phyloP scores from a whole-genome alignment of 2,888 invertebrate genomes.

The Salpingus planirostris region DNA sequence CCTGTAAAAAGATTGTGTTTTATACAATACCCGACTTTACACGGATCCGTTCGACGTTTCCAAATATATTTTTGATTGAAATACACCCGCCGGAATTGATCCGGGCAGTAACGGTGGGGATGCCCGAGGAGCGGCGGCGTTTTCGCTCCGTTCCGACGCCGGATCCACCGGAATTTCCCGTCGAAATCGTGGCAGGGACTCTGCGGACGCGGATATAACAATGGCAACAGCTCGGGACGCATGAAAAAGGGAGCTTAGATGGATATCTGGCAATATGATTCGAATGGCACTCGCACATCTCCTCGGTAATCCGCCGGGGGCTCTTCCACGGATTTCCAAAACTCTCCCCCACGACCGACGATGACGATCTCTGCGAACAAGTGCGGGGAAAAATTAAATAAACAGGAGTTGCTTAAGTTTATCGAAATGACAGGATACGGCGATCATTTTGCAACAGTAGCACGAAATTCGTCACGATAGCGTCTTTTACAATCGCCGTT shows the following conservation, averaged over 20 bases:
- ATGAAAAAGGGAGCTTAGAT: conserved; percentile 36
- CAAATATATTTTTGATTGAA: conserved; percentile 37
- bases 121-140: conserved; percentile 17
- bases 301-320: conserved; percentile 34
- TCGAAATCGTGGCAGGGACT: conserved; percentile 20
- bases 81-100: conserved; percentile 35
- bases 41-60: conserved; percentile 30
- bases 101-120: conserved; percentile 16
- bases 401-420: too few species aligned
- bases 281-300: conserved; percentile 35
- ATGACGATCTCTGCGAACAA: too few species aligned
- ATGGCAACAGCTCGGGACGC: conserved; percentile 31
- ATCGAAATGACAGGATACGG: too few species aligned
- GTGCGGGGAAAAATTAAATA: too few species aligned
- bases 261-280: conserved; percentile 38
- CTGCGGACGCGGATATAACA: conserved; percentile 29
- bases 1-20: conserved; percentile 32
- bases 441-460: too few species aligned
- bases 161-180: conserved; percentile 4
- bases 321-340: too few species aligned
- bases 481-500: too few species aligned
- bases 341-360: too few species aligned
- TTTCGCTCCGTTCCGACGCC: too few species aligned
- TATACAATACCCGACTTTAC: conserved; percentile 29
- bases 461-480: too few species aligned